Conservation (phyloP, 2,113 vertebrate species). For the Bujurquina vittata region DNA sequence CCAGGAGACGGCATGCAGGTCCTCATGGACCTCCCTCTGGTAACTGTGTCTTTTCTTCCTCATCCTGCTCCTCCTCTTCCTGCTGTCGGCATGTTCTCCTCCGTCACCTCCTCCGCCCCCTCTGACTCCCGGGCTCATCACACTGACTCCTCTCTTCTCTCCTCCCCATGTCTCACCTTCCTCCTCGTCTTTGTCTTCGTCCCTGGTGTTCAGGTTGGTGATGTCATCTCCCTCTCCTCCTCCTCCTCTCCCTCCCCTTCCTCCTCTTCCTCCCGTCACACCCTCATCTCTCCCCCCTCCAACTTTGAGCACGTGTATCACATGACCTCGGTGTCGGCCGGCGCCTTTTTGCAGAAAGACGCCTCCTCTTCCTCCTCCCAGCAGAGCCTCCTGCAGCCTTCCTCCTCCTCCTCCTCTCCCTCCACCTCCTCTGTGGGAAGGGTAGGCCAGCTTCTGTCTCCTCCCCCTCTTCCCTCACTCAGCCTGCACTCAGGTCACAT, state of each 20-base stretch:
- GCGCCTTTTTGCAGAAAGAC: slow-evolving; percentile 86
- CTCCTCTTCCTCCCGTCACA: slow-evolving; percentile 83
- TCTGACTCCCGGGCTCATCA: slow-evolving; percentile 50
- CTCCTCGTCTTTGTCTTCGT: slow-evolving; percentile 57
- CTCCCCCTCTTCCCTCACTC: neutral
- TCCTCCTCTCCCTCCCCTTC: slow-evolving; percentile 80
- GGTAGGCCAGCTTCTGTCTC: slow-evolving; percentile 80
- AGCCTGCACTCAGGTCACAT: slow-evolving; percentile 2
- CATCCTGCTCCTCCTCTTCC: neutral
- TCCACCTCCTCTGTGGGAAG: slow-evolving; percentile 87
- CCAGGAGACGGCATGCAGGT: slow-evolving; percentile 98
- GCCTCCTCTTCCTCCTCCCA: slow-evolving; percentile 78
- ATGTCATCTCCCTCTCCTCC: slow-evolving; percentile 78
- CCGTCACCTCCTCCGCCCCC: slow-evolving; percentile 6
- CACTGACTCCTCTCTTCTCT: slow-evolving; percentile 80
- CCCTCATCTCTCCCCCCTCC: slow-evolving; percentile 87
- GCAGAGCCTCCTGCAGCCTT: slow-evolving; percentile 74
- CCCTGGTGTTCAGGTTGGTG: slow-evolving; percentile 72
- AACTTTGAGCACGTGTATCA: slow-evolving; percentile 89
- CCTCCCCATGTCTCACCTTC: slow-evolving; percentile 51
- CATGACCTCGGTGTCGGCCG: slow-evolving; percentile 85
- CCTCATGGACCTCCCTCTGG: slow-evolving; percentile 98
- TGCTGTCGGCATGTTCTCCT: slow-evolving; percentile 39
- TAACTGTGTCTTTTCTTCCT: slow-evolving; percentile 63
- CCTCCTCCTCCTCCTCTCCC: slow-evolving; percentile 82